phyloP scores from a whole-genome alignment of 2,113 vertebrate species.

The Rhadina sibilatrix region DNA sequence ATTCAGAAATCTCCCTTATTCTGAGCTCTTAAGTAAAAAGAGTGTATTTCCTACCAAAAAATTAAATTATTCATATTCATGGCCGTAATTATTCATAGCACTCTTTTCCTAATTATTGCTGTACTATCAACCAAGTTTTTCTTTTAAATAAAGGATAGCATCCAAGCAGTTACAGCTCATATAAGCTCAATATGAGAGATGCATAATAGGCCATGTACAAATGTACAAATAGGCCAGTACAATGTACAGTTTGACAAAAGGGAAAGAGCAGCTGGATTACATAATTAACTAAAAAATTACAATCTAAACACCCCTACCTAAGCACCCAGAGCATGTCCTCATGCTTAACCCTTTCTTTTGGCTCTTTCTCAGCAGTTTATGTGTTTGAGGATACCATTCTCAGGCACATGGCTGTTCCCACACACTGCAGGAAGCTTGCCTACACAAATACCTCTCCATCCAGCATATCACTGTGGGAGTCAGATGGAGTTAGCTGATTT shows the following conservation, averaged over 20 bases:
- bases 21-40: not conserved
- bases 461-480: not conserved
- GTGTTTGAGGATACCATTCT: not conserved
- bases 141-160: not conserved
- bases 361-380: not conserved
- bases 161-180: not conserved
- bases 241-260: not conserved
- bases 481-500: not conserved
- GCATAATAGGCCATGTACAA: not conserved
- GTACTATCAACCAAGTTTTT: not conserved
- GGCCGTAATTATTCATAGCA: not conserved
- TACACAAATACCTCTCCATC: not conserved
- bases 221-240: not conserved
- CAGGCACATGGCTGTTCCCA: not conserved
- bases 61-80: not conserved
- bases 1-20: not conserved
- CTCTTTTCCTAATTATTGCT: not conserved
- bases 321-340: not conserved
- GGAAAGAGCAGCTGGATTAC: not conserved
- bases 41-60: not conserved
- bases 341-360: not conserved
- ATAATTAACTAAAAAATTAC: not conserved
- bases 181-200: not conserved
- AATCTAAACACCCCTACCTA: not conserved
- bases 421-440: not conserved